phyloP scores from a whole-genome alignment of 2,113 vertebrate genomes.

The Rynchops niger region DNA sequence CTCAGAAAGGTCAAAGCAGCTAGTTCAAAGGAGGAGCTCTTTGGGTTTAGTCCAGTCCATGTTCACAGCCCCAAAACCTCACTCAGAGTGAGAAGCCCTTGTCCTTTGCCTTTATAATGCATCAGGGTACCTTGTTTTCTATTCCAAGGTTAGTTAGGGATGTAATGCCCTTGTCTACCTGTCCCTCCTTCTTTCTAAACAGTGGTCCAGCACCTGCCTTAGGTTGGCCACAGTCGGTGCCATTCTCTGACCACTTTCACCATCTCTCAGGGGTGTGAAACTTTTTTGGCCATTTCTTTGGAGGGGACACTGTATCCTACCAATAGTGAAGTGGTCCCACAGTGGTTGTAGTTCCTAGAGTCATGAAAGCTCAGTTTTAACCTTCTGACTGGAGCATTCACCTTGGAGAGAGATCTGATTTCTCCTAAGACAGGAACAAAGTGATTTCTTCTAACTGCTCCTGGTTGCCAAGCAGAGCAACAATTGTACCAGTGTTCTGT shows the following conservation, averaged over 20 bases:
- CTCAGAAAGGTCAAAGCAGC: not conserved
- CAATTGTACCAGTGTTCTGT: not conserved
- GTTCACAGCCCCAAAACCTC: not conserved
- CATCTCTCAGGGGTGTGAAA: not conserved
- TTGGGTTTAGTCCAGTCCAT: not conserved
- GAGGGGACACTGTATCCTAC: not conserved
- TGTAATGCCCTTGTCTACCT: accelerated
- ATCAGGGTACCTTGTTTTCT: not conserved
- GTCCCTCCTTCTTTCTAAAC: not conserved
- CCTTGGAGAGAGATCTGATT: not conserved
- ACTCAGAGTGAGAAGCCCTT: not conserved
- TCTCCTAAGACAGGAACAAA: not conserved
- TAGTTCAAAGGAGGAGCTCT: not conserved
- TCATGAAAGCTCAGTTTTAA: not conserved
- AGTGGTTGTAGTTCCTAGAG: not conserved
- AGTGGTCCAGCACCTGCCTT: not conserved
- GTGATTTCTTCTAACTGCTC: not conserved
- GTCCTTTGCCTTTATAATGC: not conserved
- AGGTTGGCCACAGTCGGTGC: not conserved
- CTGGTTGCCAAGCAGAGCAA: not conserved
- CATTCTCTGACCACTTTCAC: not conserved
- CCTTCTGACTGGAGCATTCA: not conserved
- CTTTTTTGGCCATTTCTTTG: not conserved
- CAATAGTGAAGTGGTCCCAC: not conserved
- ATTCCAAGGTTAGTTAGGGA: not conserved